These are phyloP conservation scores for Myopa testacea DNA, from an alignment of 2,888 invertebrate genomes.

Conservation along the genomic window DNA sequence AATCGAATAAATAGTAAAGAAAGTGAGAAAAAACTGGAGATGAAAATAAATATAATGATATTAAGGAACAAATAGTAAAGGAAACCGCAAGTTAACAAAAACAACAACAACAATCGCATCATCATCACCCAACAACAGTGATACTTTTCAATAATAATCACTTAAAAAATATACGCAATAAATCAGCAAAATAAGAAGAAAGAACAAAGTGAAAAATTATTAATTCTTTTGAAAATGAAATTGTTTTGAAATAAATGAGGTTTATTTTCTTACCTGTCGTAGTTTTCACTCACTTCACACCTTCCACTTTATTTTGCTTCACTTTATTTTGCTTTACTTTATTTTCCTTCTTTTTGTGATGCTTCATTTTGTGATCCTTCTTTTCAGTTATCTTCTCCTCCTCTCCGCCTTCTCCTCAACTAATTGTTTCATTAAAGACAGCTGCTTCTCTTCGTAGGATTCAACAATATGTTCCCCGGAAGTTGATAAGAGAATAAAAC, in stretches of 20 bases:
- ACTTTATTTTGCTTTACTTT: neutral
- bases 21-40: neutral
- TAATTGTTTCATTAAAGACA: conserved; percentile 27
- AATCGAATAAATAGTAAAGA: too few species aligned
- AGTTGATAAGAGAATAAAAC: conserved; percentile 14
- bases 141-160: too few species aligned
- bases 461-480: conserved; percentile 4
- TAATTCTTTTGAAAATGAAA: neutral
- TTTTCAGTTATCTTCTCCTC: neutral
- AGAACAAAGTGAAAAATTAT: conserved; percentile 14
- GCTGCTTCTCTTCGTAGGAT: neutral
- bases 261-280: neutral
- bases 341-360: neutral
- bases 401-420: conserved; percentile 7
- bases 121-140: too few species aligned
- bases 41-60: too few species aligned
- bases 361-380: neutral
- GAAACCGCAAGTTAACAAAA: too few species aligned
- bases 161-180: too few species aligned
- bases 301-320: neutral
- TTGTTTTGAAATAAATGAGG: too few species aligned
- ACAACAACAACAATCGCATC: too few species aligned
- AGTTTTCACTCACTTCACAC: neutral
- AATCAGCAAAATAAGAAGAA: neutral
- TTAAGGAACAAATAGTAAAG: too few species aligned